Evolutionary conservation across 2,888 invertebrate genomes (phyloP), one percentile per base, ranked within the genome.

Genomic region (Melanchra persicariae): DNA sequence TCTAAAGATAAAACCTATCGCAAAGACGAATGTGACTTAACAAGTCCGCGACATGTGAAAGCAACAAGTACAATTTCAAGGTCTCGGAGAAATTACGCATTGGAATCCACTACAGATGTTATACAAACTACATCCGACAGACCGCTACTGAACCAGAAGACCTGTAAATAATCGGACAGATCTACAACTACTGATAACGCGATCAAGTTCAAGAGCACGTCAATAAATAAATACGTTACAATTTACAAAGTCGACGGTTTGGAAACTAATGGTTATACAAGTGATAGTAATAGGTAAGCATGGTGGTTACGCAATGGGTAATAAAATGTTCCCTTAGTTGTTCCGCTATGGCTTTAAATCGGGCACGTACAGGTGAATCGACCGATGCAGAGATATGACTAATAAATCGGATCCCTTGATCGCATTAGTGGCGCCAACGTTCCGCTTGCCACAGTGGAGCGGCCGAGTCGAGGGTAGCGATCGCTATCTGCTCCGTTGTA

Each of bases 341-440:
- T 89, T 90, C 86, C 85, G 84, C 79, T 86, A 84, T 86, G 82
- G 87, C 85, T 89, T 89, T 91, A 91, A 90, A 89, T 89, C 88
- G 85, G 85, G 87, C 90, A 92, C 90, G 90, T 89, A 93, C 93
- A 93, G 91, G 92, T 93, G 92, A 91, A 92, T 88, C 85, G 87
- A 81, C 81, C 87, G 91, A 93, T 93, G 90, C 79, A 84, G 87
- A 91, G 94, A 93, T 93, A 93, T 88, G 88, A 88, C 87, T 88
- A 91, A 93, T 94, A 93, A 94, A 94, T 94, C 92, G 89, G 89
- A 92, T 91, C 85, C 87, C 90, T 87, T 90, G 92, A 91, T 91
- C 91, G 91, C 89, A 91, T 91, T 91, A 91, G 91, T 90, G 95
- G 95, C 95, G 95, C 94, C 94, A 92, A 89, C 90, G 91, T 90